A percentile compares a stretch with the other conserved stretches of the same genome.
phyloP scores from a whole-genome alignment of 2,113 vertebrate species.

The Sinocyclocheilus rhinocerous region DNA sequence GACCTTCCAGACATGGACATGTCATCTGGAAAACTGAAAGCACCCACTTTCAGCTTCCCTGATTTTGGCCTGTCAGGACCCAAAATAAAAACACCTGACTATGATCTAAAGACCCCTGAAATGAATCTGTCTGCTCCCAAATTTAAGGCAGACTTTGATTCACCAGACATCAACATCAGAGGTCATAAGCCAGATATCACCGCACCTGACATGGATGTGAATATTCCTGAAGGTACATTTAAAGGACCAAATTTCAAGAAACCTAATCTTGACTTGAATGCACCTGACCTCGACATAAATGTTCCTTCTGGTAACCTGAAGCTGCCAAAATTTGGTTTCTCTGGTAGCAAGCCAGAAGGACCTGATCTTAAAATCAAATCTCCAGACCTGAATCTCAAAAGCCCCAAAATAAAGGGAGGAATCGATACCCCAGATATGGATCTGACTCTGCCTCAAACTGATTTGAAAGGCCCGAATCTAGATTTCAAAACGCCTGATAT shows the following conservation, averaged over 20 bases:
- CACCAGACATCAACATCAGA: slow-evolving; percentile 44
- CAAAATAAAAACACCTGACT: slow-evolving; percentile 62
- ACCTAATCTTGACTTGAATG: slow-evolving; percentile 28
- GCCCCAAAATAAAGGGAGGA: slow-evolving; percentile 64
- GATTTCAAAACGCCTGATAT: too few species aligned
- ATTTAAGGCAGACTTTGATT: slow-evolving; percentile 45
- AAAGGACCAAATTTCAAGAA: slow-evolving; percentile 45
- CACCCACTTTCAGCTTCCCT: slow-evolving; percentile 45
- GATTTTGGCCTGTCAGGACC: slow-evolving; percentile 59
- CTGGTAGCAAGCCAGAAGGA: slow-evolving; percentile 55
- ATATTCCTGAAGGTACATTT: slow-evolving; percentile 38
- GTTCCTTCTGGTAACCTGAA: slow-evolving; percentile 50
- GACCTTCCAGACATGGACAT: slow-evolving; percentile 58
- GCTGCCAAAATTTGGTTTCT: slow-evolving; percentile 60
- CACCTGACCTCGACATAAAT: slow-evolving; percentile 22
- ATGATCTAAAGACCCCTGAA: slow-evolving; percentile 21
- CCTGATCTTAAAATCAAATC: slow-evolving; percentile 56
- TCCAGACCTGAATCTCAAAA: slow-evolving; percentile 53
- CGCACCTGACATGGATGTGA: slow-evolving; percentile 22
- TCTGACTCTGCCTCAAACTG: slow-evolving; percentile 23
- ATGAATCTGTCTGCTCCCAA: neutral
- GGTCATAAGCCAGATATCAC: slow-evolving; percentile 17
- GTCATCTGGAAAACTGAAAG: slow-evolving; percentile 51
- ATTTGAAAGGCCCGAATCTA: neutral
- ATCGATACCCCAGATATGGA: slow-evolving; percentile 55